phyloP scores from a whole-genome alignment of 2,113 vertebrate species.

The Propithecus coquereli region DNA sequence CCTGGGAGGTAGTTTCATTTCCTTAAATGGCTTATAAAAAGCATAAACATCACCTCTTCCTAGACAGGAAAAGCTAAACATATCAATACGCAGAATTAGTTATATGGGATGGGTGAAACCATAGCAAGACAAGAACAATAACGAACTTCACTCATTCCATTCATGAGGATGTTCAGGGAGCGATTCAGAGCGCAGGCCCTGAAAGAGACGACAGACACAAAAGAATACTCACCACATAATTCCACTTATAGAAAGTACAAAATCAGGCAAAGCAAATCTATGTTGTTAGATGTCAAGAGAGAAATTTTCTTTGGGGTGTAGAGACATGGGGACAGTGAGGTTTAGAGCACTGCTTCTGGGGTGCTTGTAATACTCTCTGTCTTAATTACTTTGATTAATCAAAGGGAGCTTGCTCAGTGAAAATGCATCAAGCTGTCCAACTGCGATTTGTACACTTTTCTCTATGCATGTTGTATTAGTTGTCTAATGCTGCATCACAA shows the following conservation, averaged over 20 bases:
- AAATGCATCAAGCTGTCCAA: not conserved
- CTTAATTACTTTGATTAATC: not conserved
- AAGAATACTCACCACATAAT: not conserved
- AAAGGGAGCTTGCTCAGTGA: not conserved
- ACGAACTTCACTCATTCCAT: not conserved
- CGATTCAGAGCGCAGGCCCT: not conserved
- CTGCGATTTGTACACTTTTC: not conserved
- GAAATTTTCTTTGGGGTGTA: not conserved
- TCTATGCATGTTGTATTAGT: not conserved
- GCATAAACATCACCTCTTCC: not conserved
- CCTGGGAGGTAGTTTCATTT: not conserved
- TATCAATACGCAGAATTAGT: not conserved
- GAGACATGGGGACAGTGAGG: not conserved
- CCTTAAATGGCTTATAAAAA: not conserved
- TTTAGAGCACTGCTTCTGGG: fast-evolving
- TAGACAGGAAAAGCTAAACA: not conserved
- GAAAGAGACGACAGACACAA: not conserved
- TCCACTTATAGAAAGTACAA: not conserved
- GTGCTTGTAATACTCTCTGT: not conserved
- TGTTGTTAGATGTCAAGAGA: not conserved
- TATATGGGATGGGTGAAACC: not conserved
- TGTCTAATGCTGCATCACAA: not conserved
- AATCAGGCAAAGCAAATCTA: not conserved
- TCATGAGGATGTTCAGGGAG: not conserved
- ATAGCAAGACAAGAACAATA: not conserved